phyloP scores from a whole-genome alignment of 1,140 invertebrate species.

The Argopecten irradians region DNA sequence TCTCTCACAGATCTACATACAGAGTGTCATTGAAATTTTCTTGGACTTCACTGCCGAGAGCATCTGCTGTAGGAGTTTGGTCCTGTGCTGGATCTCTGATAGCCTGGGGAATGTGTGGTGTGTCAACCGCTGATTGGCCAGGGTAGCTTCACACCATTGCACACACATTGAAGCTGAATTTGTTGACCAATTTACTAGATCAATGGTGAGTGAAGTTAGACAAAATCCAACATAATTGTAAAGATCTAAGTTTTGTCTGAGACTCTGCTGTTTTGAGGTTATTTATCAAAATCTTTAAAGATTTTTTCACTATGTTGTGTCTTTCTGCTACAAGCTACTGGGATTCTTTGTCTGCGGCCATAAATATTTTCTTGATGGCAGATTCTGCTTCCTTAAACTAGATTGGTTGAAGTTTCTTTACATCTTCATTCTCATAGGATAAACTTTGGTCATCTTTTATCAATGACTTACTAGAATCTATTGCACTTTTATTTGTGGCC shows the following conservation, averaged over 20 bases:
- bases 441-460: background rate
- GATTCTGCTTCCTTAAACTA: background rate
- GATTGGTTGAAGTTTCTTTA: background rate
- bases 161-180: slow-evolving; percentile 52
- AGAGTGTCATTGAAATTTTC: slow-evolving; percentile 54
- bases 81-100: slow-evolving; percentile 39
- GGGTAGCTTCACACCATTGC: slow-evolving; percentile 58
- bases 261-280: slow-evolving; percentile 28
- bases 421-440: background rate
- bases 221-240: slow-evolving; percentile 60
- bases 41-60: slow-evolving; percentile 28
- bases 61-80: slow-evolving; percentile 41
- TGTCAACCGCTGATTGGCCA: slow-evolving; percentile 33
- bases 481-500: background rate
- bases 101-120: slow-evolving; percentile 42
- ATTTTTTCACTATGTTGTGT: background rate
- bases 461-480: background rate
- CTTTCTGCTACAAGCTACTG: slow-evolving; percentile 5
- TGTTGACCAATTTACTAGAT: slow-evolving; percentile 30
- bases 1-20: slow-evolving; percentile 66
- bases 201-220: slow-evolving; percentile 51
- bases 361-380: background rate
- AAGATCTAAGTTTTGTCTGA: slow-evolving; percentile 41
- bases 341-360: background rate
- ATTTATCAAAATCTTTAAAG: slow-evolving; percentile 26